phyloP scores from a whole-genome alignment of 2,888 invertebrate species.

The Theretra japonica region DNA sequence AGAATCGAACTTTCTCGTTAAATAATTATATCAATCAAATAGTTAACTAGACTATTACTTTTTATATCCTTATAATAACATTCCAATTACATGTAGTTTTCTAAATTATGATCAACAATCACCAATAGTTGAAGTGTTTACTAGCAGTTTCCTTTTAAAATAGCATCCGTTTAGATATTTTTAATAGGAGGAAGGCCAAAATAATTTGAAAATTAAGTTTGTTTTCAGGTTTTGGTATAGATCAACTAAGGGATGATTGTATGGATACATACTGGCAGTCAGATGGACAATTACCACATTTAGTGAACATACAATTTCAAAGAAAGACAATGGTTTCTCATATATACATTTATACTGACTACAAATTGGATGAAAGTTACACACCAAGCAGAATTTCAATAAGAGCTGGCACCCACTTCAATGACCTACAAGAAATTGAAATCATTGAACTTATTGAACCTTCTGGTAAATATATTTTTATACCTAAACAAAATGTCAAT shows the following conservation, averaged over 20 bases:
- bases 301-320: constrained; percentile 98
- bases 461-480: constrained; percentile 81
- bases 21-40: too few relatives aligned
- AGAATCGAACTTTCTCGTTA: too few relatives aligned
- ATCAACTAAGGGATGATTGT: constrained; percentile 97
- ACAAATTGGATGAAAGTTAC: constrained; percentile 99
- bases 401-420: constrained; percentile 97
- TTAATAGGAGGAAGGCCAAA: background rate
- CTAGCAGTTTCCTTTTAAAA: too few relatives aligned
- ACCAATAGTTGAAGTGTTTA: too few relatives aligned
- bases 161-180: too few relatives aligned
- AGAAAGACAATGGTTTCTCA: constrained; percentile 97
- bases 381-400: constrained; percentile 98
- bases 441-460: constrained; percentile 97
- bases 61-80: too few relatives aligned
- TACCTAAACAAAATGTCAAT: background rate
- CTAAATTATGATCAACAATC: too few relatives aligned
- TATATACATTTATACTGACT: constrained; percentile 98
- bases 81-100: too few relatives aligned
- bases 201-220: background rate
- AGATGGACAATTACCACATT: constrained; percentile 98
- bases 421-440: constrained; percentile 98
- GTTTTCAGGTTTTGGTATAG: constrained; percentile 96
- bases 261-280: constrained; percentile 99
- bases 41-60: too few relatives aligned